A percentile compares a stretch with the other conserved stretches of the same genome.
phyloP scores from a whole-genome alignment of 2,888 invertebrate species.

The Drosophila glabriapex region DNA sequence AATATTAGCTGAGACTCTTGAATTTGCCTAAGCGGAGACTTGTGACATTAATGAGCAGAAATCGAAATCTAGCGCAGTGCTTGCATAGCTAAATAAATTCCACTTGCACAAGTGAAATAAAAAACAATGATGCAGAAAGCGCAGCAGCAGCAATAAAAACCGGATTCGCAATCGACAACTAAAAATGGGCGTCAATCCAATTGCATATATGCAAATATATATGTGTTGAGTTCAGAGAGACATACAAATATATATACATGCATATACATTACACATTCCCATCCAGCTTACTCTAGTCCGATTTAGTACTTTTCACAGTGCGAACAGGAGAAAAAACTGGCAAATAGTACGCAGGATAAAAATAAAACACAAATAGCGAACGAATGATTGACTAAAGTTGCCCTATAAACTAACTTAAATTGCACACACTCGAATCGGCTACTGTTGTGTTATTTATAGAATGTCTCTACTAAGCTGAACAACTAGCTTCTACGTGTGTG shows the following conservation, averaged over 20 bases:
- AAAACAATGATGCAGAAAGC: constrained; percentile 10
- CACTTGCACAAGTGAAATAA: constrained; percentile 21
- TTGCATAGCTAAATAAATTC: constrained; percentile 16
- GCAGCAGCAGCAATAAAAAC: constrained; percentile 29
- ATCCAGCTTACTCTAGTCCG: constrained; percentile 25
- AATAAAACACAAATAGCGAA: background rate
- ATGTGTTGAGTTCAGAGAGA: background rate
- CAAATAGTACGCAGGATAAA: constrained; percentile 15
- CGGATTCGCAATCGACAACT: constrained; percentile 13
- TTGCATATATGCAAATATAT: constrained; percentile 3
- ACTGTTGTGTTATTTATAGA: background rate
- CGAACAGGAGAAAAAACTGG: constrained; percentile 54
- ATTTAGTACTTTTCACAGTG: constrained; percentile 12
- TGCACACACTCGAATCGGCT: background rate
- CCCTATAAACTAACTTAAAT: background rate
- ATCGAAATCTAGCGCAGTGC: constrained; percentile 30
- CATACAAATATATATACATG: constrained; percentile 14
- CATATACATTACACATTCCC: constrained; percentile 10
- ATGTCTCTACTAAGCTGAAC: background rate
- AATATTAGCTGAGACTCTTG: constrained; percentile 14
- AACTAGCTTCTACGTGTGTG: background rate
- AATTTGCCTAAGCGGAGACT: background rate
- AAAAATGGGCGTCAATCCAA: constrained; percentile 36
- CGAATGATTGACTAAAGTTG: background rate
- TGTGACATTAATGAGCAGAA: constrained; percentile 39